Percentiles rank a stretch among this genome's conserved stretches.
phyloP scores from a whole-genome alignment of 1,140 invertebrate species.

The Drosophila pectinifera region DNA sequence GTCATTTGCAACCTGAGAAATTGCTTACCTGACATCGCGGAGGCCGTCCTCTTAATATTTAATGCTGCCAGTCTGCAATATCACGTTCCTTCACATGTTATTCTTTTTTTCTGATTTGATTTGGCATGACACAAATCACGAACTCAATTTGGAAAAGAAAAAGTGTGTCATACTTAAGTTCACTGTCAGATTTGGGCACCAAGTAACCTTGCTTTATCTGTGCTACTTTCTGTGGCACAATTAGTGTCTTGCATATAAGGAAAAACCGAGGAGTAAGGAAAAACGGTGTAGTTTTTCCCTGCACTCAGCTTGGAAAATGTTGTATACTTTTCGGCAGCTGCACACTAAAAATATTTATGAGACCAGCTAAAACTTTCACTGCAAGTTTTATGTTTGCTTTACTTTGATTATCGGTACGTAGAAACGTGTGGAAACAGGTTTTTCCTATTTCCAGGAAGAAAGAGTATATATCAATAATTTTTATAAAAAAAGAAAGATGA shows the following conservation, averaged over 20 bases:
- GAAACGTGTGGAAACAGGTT: background rate
- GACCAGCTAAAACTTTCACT: no score
- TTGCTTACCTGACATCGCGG: slow-evolving; percentile 13
- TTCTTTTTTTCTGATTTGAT: background rate
- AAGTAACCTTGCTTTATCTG: slow-evolving; percentile 13
- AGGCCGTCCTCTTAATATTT: slow-evolving; percentile 23
- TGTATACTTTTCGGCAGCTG: background rate
- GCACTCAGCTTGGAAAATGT: background rate
- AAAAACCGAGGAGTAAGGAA: background rate
- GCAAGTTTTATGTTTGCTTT: background rate
- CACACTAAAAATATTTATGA: no score
- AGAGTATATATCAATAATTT: no score
- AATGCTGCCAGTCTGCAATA: slow-evolving; percentile 4
- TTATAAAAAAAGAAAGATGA: no score
- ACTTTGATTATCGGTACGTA: background rate
- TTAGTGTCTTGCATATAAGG: background rate
- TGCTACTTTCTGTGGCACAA: slow-evolving; percentile 1
- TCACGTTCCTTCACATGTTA: background rate
- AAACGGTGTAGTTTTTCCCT: background rate
- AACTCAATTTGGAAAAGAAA: slow-evolving; percentile 5
- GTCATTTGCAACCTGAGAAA: slow-evolving; percentile 43
- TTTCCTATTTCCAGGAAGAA: background rate
- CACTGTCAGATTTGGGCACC: background rate
- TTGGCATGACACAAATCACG: slow-evolving; percentile 10
- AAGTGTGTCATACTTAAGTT: slow-evolving; percentile 4